phyloP scores from a whole-genome alignment of 2,888 invertebrate species.

The Melikaiella ostensackeni region DNA sequence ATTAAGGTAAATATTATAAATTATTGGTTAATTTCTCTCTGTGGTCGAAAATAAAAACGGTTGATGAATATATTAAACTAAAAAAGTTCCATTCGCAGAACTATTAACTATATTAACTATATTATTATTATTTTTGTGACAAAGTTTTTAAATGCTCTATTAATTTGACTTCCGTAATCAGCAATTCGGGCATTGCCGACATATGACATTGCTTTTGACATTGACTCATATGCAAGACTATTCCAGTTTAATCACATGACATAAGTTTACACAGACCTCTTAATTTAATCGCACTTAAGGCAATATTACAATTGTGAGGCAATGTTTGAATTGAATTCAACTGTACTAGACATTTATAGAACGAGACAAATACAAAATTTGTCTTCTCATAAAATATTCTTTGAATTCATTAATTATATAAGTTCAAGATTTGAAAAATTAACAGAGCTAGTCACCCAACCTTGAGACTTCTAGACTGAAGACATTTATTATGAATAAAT shows the following conservation, averaged over 20 bases:
- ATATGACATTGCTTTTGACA: neutral
- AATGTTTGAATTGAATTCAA: neutral
- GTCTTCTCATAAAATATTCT: neutral
- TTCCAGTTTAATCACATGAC: slow-evolving; percentile 1
- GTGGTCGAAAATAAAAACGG: neutral
- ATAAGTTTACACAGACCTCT: neutral
- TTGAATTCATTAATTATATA: neutral
- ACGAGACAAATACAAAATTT: neutral
- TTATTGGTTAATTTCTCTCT: neutral
- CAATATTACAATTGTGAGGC: neutral
- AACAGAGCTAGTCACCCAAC: neutral
- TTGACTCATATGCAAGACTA: neutral
- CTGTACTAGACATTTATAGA: neutral
- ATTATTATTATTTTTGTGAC: neutral
- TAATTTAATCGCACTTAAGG: neutral
- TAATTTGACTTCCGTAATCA: neutral
- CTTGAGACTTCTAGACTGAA: neutral
- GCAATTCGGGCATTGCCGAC: neutral
- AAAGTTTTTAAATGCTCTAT: neutral
- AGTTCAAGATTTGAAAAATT: neutral
- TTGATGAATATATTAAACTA: neutral
- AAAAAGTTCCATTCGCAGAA: neutral
- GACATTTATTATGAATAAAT: neutral
- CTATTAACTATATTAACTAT: neutral
- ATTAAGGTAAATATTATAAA: neutral